These are phyloP conservation scores for Crocuta crocuta DNA, from an alignment of 2,113 vertebrate genomes.

Conservation along the genomic window DNA sequence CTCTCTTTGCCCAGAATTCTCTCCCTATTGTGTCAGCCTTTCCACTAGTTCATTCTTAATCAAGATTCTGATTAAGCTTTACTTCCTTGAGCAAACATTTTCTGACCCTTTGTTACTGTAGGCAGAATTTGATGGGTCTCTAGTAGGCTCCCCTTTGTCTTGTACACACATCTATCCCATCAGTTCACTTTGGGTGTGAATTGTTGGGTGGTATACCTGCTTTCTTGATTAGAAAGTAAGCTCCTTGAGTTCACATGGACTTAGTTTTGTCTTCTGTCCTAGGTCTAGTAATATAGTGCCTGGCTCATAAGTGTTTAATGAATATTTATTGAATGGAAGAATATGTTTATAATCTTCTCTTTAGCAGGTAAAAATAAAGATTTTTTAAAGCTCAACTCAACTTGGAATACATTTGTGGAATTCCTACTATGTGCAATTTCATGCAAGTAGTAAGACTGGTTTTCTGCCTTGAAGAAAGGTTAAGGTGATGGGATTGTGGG, in stretches of 20 bases:
- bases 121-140: background rate
- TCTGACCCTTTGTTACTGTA: background rate
- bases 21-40: background rate
- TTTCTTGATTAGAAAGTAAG: background rate
- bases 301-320: background rate
- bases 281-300: background rate
- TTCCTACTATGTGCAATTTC: conserved; percentile 28
- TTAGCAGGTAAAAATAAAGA: conserved; percentile 18
- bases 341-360: conserved; percentile 29
- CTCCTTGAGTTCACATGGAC: background rate
- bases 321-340: conserved; percentile 13
- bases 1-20: background rate
- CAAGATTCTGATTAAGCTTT: background rate
- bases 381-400: conserved; percentile 38
- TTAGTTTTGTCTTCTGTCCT: conserved; percentile 1
- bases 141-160: background rate
- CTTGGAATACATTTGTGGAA: conserved; percentile 1
- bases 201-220: background rate
- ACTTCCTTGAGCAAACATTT: background rate
- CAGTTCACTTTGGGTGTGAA: background rate
- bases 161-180: background rate
- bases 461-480: conserved; percentile 55
- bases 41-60: background rate
- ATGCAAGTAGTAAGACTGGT: conserved; percentile 28
- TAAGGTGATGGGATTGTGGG: background rate